Base-by-base conservation (phyloP, 92 coral and sea anemone genomes). In the Hydrozoanthus gracilis region DNA sequence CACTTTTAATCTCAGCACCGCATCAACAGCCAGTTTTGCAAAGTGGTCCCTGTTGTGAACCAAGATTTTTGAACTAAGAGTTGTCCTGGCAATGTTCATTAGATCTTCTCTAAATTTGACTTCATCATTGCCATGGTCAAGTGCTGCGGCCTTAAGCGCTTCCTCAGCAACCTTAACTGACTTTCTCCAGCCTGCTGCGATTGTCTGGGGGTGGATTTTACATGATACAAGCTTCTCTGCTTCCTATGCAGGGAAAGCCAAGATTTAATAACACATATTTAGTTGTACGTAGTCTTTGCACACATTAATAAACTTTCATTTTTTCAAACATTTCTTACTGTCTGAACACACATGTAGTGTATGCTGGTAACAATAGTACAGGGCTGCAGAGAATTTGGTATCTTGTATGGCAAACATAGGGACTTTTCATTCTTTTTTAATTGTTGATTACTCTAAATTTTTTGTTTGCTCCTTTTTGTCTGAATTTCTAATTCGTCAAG, bases 81-180 rank as follows among this genome's bases (percentile, higher is more conserved):
- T 97, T 16, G 99, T 97, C 79, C 98, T 95, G 0, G 99, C 99
- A 56, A 97, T 97, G 79, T 97, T 97, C 98, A 97, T 92, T 62
- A 97, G 92, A 88, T 97, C 99, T 78, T 93, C 98, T 68, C 88
- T 86, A 73, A 97, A 97, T 87, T 97, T 93, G 16, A 84, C 92
- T 14, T 90, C 92, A 65, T 97, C 92, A 20, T 77, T 82, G 17
- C 98, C 94, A 77, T 97, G 96, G 73, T 97, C 95, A 10, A 92
- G 83, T 7, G 99, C 98, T 8, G 98, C 98, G n/a, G 92, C 86
- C 65, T 95, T 94, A 77, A 97, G 89, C 12, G 99, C 99, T 44
- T 93, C 87, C 62, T 95, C 91, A 1, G 98, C 98, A 2, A 84
- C 98, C 47, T 92, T 91, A 35, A 97, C 96, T 16, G 99, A 86